Percentiles rank a stretch among this genome's conserved stretches.
phyloP scores from a whole-genome alignment of 1,140 invertebrate genomes.

The Magallana ariakensis region DNA sequence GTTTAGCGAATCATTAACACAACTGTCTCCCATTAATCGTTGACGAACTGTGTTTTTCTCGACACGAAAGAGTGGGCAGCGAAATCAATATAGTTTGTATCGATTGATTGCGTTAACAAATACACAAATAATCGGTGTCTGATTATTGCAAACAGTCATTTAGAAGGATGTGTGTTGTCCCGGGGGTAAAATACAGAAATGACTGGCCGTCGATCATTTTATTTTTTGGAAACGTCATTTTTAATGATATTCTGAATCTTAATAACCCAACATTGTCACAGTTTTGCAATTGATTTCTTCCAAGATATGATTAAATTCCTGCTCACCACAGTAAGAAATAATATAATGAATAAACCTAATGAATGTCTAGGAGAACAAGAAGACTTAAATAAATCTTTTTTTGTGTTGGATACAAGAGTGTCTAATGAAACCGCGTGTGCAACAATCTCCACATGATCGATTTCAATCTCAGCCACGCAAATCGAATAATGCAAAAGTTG shows the following conservation, averaged over 20 bases:
- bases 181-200: not conserved
- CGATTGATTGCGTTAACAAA: slow-evolving; percentile 14
- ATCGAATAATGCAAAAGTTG: no score
- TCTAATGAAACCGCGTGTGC: no score
- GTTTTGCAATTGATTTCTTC: no score
- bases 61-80: not conserved
- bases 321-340: no score
- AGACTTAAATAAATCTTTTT: no score
- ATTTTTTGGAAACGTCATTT: not conserved
- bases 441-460: no score
- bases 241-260: not conserved
- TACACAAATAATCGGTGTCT: not conserved
- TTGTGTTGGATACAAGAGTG: no score
- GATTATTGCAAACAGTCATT: not conserved
- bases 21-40: not conserved
- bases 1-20: not conserved
- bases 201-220: slow-evolving; percentile 5
- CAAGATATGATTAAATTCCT: no score
- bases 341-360: no score
- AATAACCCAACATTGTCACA: no score
- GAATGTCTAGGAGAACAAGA: no score
- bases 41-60: slow-evolving; percentile 1
- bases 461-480: no score
- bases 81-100: not conserved
- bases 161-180: not conserved